phyloP scores from a whole-genome alignment of 2,797 vertebrate genomes.

The Mormyrops attenuatus region DNA sequence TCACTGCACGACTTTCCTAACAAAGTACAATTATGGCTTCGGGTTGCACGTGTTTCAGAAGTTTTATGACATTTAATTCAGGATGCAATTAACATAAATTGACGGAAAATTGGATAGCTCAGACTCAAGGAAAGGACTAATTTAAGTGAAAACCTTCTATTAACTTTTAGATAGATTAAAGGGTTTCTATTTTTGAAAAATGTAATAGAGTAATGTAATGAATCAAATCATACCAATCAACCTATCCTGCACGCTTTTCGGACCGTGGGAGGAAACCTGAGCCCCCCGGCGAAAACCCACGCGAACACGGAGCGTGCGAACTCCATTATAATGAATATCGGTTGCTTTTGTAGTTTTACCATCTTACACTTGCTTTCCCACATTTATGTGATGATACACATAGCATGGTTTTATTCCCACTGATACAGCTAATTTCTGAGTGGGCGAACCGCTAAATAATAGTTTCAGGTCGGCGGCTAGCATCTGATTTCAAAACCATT shows the following conservation, averaged over 20 bases:
- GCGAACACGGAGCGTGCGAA: too few relatives aligned
- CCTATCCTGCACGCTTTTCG: too few relatives aligned
- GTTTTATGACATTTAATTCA: not conserved
- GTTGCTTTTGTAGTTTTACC: not conserved
- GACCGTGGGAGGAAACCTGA: too few relatives aligned
- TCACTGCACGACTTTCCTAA: not conserved
- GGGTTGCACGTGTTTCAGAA: not conserved
- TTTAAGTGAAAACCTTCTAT: not conserved
- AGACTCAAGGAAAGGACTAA: not conserved
- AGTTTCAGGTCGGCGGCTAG: not conserved
- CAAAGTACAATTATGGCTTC: not conserved
- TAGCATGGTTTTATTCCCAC: not conserved
- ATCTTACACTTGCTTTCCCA: not conserved
- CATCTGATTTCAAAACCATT: not conserved
- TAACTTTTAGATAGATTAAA: not conserved
- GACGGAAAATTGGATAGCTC: not conserved
- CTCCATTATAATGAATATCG: not conserved
- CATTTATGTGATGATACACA: not conserved
- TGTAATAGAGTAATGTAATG: not conserved
- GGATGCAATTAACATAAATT: not conserved
- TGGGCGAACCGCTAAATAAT: not conserved
- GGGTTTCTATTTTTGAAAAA: not conserved
- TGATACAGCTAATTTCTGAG: not conserved
- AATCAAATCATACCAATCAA: too few relatives aligned
- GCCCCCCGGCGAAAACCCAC: too few relatives aligned